Evolutionary conservation across 2,113 vertebrate species (phyloP).

Genomic region (Rhynchopsitta pachyrhyncha): DNA sequence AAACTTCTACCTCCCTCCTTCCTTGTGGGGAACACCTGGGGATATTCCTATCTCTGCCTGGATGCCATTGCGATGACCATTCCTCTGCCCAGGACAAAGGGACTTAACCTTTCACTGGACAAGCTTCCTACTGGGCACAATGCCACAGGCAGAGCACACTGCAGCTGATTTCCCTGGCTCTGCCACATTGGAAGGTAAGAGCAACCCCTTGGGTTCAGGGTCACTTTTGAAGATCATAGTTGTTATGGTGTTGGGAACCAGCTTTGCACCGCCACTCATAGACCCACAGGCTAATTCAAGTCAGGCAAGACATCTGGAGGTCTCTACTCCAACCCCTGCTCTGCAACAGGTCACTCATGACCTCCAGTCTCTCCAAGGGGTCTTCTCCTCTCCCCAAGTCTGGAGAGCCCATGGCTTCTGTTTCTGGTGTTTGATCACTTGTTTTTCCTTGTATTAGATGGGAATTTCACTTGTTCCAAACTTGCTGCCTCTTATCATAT

Average conservation of each 20-base stretch:
- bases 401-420: neutral
- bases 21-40: neutral
- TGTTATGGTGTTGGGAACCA: neutral
- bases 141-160: neutral
- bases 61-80: fast-evolving
- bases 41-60: neutral
- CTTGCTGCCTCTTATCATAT: neutral
- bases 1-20: constrained; percentile 21
- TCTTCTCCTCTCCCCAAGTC: neutral
- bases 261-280: neutral
- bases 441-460: neutral
- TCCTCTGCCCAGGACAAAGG: neutral
- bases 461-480: neutral
- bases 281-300: neutral
- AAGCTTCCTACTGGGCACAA: neutral
- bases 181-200: neutral
- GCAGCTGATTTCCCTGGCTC: neutral
- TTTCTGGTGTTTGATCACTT: neutral
- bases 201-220: neutral
- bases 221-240: neutral
- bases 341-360: neutral
- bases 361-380: neutral
- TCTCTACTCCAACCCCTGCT: neutral
- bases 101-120: neutral
- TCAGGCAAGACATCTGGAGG: neutral